phyloP scores from a whole-genome alignment of 2,888 invertebrate species.

The Stramonita haemastoma region DNA sequence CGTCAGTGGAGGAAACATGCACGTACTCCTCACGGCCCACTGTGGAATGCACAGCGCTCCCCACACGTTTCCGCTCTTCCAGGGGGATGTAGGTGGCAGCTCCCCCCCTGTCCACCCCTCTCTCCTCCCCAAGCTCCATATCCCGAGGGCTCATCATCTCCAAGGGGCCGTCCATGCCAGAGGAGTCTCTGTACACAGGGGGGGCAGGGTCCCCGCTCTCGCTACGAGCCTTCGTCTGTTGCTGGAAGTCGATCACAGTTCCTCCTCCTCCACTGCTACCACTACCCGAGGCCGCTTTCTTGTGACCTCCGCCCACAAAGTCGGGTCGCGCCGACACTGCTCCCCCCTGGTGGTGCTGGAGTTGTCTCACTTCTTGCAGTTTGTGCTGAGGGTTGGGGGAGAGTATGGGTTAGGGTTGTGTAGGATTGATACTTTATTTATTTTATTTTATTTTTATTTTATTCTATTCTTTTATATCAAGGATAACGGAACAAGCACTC shows the following conservation, averaged over 20 bases:
- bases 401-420: not conserved
- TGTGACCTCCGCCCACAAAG: not conserved
- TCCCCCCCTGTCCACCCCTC: not conserved
- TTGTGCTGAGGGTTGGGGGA: slow-evolving; percentile 32
- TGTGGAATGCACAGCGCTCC: slow-evolving; percentile 49
- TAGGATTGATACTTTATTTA: not conserved
- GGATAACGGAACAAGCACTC: too few species aligned
- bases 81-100: not conserved
- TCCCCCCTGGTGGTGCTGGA: slow-evolving; percentile 27
- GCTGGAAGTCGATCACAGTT: not conserved
- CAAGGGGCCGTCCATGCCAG: not conserved
- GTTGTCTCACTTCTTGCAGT: slow-evolving; percentile 28
- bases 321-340: not conserved
- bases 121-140: not conserved
- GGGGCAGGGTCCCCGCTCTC: not conserved
- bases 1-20: slow-evolving; percentile 16
- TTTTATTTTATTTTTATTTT: too few species aligned
- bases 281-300: not conserved
- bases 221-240: not conserved
- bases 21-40: slow-evolving; percentile 54
- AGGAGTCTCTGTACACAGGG: not conserved
- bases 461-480: too few species aligned
- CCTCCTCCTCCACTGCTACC: not conserved
- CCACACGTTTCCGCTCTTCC: slow-evolving; percentile 29
- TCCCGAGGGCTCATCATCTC: not conserved